A percentile compares a stretch with the other conserved stretches of the same genome.
Evolutionary conservation across 2,113 vertebrate genomes (phyloP).

Genomic region (Pampusana beccarii): DNA sequence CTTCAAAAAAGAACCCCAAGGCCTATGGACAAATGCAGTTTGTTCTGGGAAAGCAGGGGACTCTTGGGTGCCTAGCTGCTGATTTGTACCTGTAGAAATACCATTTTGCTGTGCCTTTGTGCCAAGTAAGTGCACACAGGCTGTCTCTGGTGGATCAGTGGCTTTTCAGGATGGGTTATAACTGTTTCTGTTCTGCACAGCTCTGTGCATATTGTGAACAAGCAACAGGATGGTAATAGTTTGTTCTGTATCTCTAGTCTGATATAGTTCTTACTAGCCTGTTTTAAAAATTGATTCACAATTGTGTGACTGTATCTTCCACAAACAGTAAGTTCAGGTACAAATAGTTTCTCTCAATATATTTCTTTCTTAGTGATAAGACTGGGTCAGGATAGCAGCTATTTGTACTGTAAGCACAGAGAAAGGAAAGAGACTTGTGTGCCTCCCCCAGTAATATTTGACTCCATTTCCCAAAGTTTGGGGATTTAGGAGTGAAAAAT

Average conservation of each 20-base stretch:
- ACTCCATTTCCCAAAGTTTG: background rate
- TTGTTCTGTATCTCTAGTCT: background rate
- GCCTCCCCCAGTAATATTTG: background rate
- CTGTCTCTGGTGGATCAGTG: background rate
- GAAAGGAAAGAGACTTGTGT: background rate
- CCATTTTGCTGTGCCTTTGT: background rate
- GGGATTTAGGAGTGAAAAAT: background rate
- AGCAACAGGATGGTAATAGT: background rate
- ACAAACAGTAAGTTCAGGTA: background rate
- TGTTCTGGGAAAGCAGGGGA: background rate
- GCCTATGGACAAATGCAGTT: background rate
- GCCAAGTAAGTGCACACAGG: background rate
- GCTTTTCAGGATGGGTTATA: background rate
- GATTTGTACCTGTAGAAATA: background rate
- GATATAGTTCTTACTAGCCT: background rate
- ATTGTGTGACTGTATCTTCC: background rate
- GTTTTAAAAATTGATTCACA: background rate
- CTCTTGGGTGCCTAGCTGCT: background rate
- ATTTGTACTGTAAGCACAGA: background rate
- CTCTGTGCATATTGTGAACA: background rate
- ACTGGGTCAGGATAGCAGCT: background rate
- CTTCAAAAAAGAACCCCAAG: background rate
- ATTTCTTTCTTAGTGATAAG: background rate
- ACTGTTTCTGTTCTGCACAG: background rate
- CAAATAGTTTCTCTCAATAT: background rate